Conservation (phyloP, 2,797 vertebrate genomes). For the Notolabrus celidotus region DNA sequence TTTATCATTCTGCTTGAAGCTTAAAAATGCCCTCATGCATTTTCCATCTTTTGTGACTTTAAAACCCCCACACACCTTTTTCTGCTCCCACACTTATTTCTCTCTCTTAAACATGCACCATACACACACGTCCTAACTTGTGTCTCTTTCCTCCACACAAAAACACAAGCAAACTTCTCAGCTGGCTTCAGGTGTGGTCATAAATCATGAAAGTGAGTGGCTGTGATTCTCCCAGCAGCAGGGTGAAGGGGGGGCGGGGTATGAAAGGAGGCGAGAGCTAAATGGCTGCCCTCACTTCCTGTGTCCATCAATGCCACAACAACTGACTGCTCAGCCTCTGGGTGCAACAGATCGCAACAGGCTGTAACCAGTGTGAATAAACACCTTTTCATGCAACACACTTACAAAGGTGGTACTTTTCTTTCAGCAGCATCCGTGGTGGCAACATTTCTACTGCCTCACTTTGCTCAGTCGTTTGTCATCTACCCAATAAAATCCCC, state of each 20-base stretch:
- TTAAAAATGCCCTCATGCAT: not conserved
- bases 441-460: too few relatives aligned
- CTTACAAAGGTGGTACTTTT: too few relatives aligned
- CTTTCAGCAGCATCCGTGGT: too few relatives aligned
- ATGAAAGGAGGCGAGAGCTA: constrained; percentile 38
- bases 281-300: constrained; percentile 59
- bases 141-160: constrained; percentile 2
- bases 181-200: constrained; percentile 71
- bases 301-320: constrained; percentile 68
- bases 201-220: constrained; percentile 80
- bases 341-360: constrained; percentile 22
- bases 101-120: not conserved
- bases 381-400: not conserved
- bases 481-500: too few relatives aligned
- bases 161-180: constrained; percentile 28
- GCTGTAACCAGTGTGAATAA: not conserved
- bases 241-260: not conserved
- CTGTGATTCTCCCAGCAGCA: constrained; percentile 62
- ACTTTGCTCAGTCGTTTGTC: too few relatives aligned
- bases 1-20: constrained; percentile 15
- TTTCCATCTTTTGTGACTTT: constrained; percentile 31
- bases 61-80: constrained; percentile 5
- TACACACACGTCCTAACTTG: not conserved
- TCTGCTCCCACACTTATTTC: constrained; percentile 3
- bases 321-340: constrained; percentile 38